Conservation (phyloP, 1,140 invertebrate genomes). For the Drosophila miranda region DNA sequence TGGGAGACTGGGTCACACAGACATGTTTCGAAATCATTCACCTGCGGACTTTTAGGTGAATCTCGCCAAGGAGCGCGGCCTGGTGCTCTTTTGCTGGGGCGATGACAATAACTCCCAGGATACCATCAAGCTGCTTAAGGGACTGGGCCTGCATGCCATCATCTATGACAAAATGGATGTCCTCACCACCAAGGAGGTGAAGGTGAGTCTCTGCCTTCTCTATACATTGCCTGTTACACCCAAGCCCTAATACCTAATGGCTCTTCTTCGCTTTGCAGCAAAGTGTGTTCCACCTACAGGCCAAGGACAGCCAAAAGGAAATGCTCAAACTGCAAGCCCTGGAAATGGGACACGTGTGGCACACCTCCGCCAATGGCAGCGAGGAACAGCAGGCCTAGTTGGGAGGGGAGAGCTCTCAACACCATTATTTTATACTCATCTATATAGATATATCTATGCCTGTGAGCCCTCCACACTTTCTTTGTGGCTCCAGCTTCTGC, state of each 20-base stretch:
- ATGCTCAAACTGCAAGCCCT: constrained; percentile 74
- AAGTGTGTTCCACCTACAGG: constrained; percentile 91
- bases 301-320: constrained; percentile 88
- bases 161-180: constrained; percentile 97
- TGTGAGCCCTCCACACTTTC: no score
- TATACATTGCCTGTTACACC: no score
- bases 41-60: constrained; percentile 84
- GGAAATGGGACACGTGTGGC: constrained; percentile 75
- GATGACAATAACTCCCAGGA: constrained; percentile 95
- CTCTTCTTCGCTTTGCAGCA: constrained; percentile 82
- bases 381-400: constrained; percentile 64
- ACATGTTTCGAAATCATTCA: constrained; percentile 25
- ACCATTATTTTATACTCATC: constrained; percentile 14
- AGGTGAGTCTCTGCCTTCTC: constrained; percentile 84
- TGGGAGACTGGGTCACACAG: constrained; percentile 2
- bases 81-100: constrained; percentile 97
- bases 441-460: constrained; percentile 3
- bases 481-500: background rate
- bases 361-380: constrained; percentile 54
- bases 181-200: constrained; percentile 90
- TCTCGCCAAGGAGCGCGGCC: constrained; percentile 88
- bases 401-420: background rate
- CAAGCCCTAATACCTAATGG: background rate
- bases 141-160: constrained; percentile 94
- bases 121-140: constrained; percentile 93